Evolutionary conservation across 2,113 vertebrate genomes (phyloP).

Genomic region (Speoplatyrhinus poulsoni): DNA sequence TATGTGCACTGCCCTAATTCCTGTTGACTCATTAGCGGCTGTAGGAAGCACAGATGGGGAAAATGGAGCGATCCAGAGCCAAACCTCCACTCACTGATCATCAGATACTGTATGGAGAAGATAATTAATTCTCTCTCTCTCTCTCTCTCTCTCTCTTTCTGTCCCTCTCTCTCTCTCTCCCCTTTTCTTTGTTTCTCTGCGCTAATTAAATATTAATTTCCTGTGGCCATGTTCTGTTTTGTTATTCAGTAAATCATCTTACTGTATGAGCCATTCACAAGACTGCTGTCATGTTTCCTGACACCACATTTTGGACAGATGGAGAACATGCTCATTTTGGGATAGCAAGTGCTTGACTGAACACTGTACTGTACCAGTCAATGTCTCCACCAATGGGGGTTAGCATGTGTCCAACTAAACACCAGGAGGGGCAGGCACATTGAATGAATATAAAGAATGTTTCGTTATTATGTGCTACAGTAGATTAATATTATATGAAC

Average conservation of each 20-base stretch:
- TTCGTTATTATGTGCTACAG: neutral
- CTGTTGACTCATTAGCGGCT: constrained; percentile 59
- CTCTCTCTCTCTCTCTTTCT: neutral
- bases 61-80: constrained; percentile 15
- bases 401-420: too few species aligned
- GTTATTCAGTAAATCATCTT: neutral
- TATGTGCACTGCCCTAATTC: constrained; percentile 51
- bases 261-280: neutral
- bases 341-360: too few species aligned
- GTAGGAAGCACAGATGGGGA: constrained; percentile 34
- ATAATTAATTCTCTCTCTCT: neutral
- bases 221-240: neutral
- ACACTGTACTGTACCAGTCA: too few species aligned
- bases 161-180: neutral
- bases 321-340: too few species aligned
- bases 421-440: too few species aligned
- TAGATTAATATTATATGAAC: too few species aligned
- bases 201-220: constrained; percentile 11
- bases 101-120: constrained; percentile 16
- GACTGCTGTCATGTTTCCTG: neutral
- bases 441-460: neutral
- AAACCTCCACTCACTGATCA: constrained; percentile 21
- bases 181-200: neutral
- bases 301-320: neutral
- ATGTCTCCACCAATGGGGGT: too few species aligned